Base-by-base conservation (phyloP, 2,113 vertebrate species). In the Dermatemys mawii region DNA sequence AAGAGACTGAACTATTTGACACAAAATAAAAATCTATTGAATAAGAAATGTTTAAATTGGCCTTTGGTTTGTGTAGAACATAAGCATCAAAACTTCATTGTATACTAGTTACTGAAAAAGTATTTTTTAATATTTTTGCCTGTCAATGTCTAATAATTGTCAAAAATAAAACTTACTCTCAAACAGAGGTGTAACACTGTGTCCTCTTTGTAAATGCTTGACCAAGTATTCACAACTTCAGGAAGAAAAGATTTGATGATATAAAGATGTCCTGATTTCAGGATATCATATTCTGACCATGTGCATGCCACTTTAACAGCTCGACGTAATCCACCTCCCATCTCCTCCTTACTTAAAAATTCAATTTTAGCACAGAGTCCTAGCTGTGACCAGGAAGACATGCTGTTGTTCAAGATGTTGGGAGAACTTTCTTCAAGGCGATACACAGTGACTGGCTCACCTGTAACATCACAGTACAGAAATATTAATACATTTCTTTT, bases 241-340 rank as follows among this genome's bases (percentile, higher is more conserved):
- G 99, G 99, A 89, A 99, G 99, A 93, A 99, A 99, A 92, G 99
- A 99, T 91, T 99, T 99, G 97, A 99, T 99, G 95, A 99, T 99
- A 81, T 99, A 99, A 87, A 99, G 98, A 87, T 99, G 99, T 24
- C 99, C 99, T 13, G 99, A 99, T 93, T 99, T 99, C 67, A 99
- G 98, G 94, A 99, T 99, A 95, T 99, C 99, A 0, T 99, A 99
- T 86, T 99, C 99, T 3, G 99, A 99, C 99, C 99, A 99, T 0
- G 99, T 99, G 97, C 99, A 99, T 3, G 99, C 98, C 70, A 99
- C 99, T 98, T 99, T 99, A 70, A 99, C 99, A 54, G 99, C 99
- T 91, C 99, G 97, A 19, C 99, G 97, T 91, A 99, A 98, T 44
- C 99, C 99, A 35, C 99, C 99, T 24, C 99, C 99, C 99, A 99